A percentile compares a stretch with the other conserved stretches of the same genome.
phyloP scores from a whole-genome alignment of 2,888 invertebrate genomes.

The Eupsilia transversa region DNA sequence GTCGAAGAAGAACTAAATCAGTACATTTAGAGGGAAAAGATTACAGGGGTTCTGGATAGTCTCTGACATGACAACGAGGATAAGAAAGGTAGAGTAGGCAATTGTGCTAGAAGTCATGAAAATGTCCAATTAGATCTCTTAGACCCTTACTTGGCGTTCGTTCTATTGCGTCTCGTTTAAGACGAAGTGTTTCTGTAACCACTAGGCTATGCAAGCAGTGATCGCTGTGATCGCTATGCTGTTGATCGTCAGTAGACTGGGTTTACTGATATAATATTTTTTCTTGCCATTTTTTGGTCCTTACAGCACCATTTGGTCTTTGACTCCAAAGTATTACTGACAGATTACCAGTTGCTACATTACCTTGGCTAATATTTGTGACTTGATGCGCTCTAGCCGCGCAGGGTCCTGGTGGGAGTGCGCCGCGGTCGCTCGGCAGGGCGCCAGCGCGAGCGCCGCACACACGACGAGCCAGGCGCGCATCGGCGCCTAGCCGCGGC shows the following conservation, averaged over 20 bases:
- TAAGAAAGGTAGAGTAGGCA: background rate
- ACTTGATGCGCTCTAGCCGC: constrained; percentile 81
- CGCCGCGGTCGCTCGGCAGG: constrained; percentile 85
- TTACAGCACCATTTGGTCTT: background rate
- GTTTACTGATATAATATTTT: background rate
- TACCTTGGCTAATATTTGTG: constrained; percentile 83
- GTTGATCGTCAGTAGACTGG: background rate
- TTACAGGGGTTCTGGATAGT: background rate
- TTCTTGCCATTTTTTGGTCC: background rate
- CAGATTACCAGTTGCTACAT: background rate
- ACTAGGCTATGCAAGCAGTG: background rate
- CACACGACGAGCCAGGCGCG: constrained; percentile 88
- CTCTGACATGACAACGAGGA: background rate
- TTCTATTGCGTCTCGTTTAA: background rate
- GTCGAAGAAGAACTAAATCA: background rate
- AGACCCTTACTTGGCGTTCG: background rate
- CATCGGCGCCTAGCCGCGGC: constrained; percentile 87
- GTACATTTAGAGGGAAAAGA: background rate
- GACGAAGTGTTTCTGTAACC: background rate
- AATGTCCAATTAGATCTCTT: background rate
- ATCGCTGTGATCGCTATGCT: background rate
- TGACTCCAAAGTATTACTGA: background rate
- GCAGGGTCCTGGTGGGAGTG: constrained; percentile 74
- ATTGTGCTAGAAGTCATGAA: background rate
- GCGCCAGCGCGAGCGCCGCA: constrained; percentile 89